Conservation (phyloP, 2,888 invertebrate genomes). For the Rhagium mordax region DNA sequence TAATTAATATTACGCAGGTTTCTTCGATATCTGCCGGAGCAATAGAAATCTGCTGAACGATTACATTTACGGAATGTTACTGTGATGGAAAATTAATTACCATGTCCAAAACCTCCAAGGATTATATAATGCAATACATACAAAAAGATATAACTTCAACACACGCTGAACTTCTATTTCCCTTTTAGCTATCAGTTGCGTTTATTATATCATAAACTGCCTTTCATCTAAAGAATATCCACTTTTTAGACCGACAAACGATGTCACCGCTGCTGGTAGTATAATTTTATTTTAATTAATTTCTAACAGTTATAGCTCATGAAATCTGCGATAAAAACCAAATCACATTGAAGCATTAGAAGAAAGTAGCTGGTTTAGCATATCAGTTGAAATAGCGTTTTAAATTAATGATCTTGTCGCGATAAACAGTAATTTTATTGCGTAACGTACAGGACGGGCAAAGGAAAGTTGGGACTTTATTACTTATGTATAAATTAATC, state of each 20-base stretch:
- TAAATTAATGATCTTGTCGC: background rate
- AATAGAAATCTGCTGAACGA: constrained; percentile 12
- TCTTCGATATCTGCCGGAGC: constrained; percentile 12
- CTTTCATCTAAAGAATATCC: constrained; percentile 7
- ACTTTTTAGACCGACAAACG: constrained; percentile 20
- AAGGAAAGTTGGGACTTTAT: too few relatives aligned
- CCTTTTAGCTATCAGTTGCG: constrained; percentile 9
- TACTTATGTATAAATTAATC: too few relatives aligned
- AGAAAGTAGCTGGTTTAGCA: constrained; percentile 5
- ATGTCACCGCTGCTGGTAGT: constrained; percentile 11
- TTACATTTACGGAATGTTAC: constrained; percentile 18
- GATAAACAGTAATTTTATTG: background rate
- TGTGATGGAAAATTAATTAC: constrained; percentile 24
- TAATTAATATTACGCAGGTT: too few relatives aligned
- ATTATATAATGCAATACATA: constrained; percentile 17
- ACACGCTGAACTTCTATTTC: background rate
- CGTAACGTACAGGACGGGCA: background rate
- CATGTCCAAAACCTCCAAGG: constrained; percentile 7
- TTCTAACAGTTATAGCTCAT: constrained; percentile 3
- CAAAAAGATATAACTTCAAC: constrained; percentile 23
- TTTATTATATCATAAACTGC: constrained; percentile 16
- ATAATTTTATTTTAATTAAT: constrained; percentile 10
- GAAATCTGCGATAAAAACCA: constrained; percentile 11
- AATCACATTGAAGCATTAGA: background rate
- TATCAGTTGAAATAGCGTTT: background rate